phyloP scores from a whole-genome alignment of 1,140 invertebrate genomes.

The Laodelphax striatellus region DNA sequence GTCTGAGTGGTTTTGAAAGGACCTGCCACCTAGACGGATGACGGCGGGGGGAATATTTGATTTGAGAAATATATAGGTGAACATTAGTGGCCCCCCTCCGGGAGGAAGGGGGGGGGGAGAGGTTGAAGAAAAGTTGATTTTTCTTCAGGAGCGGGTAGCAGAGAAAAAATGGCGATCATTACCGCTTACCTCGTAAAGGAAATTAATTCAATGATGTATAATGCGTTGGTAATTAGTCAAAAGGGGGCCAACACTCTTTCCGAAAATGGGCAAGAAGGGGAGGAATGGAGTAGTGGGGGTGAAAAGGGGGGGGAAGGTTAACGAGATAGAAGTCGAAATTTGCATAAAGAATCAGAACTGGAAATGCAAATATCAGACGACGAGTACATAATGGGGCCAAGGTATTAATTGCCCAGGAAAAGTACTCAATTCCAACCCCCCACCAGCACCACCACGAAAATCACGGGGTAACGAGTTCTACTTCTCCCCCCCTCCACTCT shows the following conservation, averaged over 20 bases:
- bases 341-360: conserved; percentile 2
- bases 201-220: conserved; percentile 3
- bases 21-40: background rate
- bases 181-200: background rate
- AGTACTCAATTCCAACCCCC: background rate
- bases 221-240: conserved; percentile 2
- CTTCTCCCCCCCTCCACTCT: too few relatives aligned
- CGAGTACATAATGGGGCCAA: background rate
- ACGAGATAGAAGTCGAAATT: background rate
- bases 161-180: background rate
- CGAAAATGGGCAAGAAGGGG: background rate
- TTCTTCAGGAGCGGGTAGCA: background rate
- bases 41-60: background rate
- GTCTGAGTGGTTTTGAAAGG: background rate
- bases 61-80: conserved; percentile 2
- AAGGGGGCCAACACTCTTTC: background rate
- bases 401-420: background rate
- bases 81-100: background rate
- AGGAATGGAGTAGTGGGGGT: background rate
- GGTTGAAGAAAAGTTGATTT: too few relatives aligned
- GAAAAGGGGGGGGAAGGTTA: background rate
- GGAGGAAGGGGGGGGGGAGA: too few relatives aligned
- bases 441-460: background rate
- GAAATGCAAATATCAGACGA: conserved; percentile 1
- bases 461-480: too few relatives aligned